Percentiles rank a stretch among this genome's conserved stretches.
phyloP scores from a whole-genome alignment of 2,113 vertebrate genomes.

The Ovis aries region DNA sequence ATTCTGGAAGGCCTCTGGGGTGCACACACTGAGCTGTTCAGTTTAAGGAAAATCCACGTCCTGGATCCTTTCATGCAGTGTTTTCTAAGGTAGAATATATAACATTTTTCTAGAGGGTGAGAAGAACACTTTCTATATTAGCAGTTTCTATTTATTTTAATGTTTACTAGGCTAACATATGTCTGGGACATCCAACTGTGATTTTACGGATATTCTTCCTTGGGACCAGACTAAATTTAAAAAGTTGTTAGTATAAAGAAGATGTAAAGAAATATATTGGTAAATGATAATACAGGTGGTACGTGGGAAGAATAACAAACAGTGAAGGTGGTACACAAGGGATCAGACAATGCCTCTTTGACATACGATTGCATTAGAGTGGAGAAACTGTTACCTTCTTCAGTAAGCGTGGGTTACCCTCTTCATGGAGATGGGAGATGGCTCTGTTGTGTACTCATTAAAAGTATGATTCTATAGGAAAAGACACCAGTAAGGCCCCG shows the following conservation, averaged over 20 bases:
- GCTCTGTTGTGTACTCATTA: neutral
- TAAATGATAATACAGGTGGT: neutral
- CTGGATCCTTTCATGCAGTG: rapidly evolving
- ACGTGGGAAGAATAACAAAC: rapidly evolving
- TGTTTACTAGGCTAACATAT: neutral
- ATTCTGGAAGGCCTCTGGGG: rapidly evolving
- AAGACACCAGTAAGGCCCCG: neutral
- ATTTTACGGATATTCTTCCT: neutral
- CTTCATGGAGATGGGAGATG: rapidly evolving
- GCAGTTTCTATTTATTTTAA: neutral
- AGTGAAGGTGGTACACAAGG: rapidly evolving
- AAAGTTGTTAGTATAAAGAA: neutral
- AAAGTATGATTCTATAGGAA: neutral
- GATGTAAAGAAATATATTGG: neutral
- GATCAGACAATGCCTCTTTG: neutral
- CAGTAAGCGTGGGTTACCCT: rapidly evolving
- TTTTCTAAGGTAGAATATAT: rapidly evolving
- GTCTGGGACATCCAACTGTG: neutral
- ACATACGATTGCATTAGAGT: neutral
- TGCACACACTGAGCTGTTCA: too few species aligned
- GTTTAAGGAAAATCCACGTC: neutral
- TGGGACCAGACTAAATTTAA: neutral
- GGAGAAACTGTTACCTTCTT: rapidly evolving
- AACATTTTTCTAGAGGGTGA: rapidly evolving
- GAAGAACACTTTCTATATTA: neutral